phyloP scores from a whole-genome alignment of 2,888 invertebrate genomes.

The Noctua pronuba region DNA sequence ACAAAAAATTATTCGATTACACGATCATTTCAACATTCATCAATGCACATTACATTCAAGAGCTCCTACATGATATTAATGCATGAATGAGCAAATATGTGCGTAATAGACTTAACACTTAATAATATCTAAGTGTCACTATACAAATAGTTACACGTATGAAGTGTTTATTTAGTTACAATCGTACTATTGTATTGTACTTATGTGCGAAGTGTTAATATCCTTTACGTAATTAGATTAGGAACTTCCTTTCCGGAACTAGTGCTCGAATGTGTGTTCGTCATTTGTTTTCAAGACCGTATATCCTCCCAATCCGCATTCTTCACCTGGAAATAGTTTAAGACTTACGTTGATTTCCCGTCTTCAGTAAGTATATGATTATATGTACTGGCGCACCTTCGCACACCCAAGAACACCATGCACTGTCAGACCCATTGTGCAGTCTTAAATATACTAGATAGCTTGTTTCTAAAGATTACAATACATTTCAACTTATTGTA shows the following conservation, averaged over 20 bases:
- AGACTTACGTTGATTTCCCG: not conserved
- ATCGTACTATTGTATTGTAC: slow-evolving; percentile 23
- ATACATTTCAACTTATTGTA: not conserved
- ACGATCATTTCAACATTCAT: slow-evolving; percentile 19
- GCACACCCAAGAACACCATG: not conserved
- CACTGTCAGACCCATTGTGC: not conserved
- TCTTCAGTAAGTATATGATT: not conserved
- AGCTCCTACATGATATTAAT: slow-evolving; percentile 15
- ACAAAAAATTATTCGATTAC: not conserved
- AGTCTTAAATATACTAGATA: not conserved
- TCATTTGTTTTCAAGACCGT: slow-evolving; percentile 12
- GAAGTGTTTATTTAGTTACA: slow-evolving; percentile 32
- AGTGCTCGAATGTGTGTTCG: slow-evolving; percentile 1
- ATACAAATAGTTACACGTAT: slow-evolving; percentile 23
- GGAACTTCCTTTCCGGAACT: slow-evolving; percentile 48
- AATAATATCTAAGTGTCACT: slow-evolving; percentile 34
- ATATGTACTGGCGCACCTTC: not conserved
- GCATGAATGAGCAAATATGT: slow-evolving; percentile 21
- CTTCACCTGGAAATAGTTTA: not conserved
- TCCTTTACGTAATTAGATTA: slow-evolving; percentile 42
- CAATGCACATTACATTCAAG: not conserved
- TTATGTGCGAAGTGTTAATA: slow-evolving; percentile 37
- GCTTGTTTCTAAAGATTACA: not conserved
- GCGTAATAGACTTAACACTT: slow-evolving; percentile 29
- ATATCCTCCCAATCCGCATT: not conserved